Conservation (phyloP, 2,888 invertebrate genomes). For the Tanaodytes sp. region DNA sequence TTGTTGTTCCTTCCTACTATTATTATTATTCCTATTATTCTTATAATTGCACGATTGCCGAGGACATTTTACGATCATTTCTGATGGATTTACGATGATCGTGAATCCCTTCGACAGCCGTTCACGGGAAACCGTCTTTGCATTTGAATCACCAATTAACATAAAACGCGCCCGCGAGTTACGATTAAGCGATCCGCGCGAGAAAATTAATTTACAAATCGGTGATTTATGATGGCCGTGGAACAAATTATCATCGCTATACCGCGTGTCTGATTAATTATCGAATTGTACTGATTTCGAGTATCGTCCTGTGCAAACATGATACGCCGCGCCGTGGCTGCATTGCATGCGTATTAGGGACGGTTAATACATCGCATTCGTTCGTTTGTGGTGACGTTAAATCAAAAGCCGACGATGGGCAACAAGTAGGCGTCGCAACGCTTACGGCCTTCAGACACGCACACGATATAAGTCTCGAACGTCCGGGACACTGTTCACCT, state of each 20-base stretch:
- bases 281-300: conserved; percentile 46
- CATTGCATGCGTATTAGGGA: conserved; percentile 50
- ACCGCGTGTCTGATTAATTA: conserved; percentile 45
- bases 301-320: conserved; percentile 51
- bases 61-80: conserved; percentile 46
- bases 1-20: conserved; percentile 42
- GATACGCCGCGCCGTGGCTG: conserved; percentile 34
- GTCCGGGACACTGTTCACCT: conserved; percentile 49
- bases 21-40: conserved; percentile 37
- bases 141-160: conserved; percentile 19
- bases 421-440: conserved; percentile 70
- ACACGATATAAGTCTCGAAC: conserved; percentile 62
- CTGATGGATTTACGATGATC: conserved; percentile 51
- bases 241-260: conserved; percentile 32
- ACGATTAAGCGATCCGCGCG: conserved; percentile 24
- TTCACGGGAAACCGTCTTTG: conserved; percentile 9
- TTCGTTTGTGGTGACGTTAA: conserved; percentile 69
- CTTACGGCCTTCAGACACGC: conserved; percentile 72
- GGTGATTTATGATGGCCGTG: conserved; percentile 25
- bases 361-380: conserved; percentile 61
- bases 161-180: conserved; percentile 16
- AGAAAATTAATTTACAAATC: conserved; percentile 28
- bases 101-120: conserved; percentile 45
- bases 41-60: no score
- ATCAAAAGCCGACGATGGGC: conserved; percentile 69